Evolutionary conservation across 2,888 invertebrate species (phyloP), one percentile per base, ranked within the genome.

Genomic region (Teleiodes luculella): DNA sequence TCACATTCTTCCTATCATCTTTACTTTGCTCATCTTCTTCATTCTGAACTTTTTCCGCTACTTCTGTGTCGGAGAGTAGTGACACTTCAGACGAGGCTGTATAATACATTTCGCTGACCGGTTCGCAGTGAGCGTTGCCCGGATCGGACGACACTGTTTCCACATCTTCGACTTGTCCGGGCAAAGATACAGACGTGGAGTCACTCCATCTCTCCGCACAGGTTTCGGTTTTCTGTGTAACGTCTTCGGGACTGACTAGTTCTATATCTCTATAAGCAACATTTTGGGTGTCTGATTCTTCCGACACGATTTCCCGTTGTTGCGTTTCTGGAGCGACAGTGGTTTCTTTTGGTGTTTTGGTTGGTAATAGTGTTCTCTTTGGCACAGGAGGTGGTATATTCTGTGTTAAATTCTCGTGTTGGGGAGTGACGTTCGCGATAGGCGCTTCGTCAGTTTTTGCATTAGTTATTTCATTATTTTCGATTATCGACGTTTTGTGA

Each of bases 21-120:
- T 76, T 77, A 31, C 68, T 68, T 3, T 77, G 78, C 11, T 70
- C 73, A 54, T 64, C 67, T 1, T 68, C 64, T 30, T 73, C 76
- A 6, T 67, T 67, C 33, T 58, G 61, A 8, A 53, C 60, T 48
- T 62, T 67, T 1, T 78, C 80, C 13, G 75, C 70, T 18, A 68
- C 45, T 45, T 85, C 86, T 37, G 69, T 55, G 37, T 86, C 87
- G 0, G 87, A 86, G 1, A 80, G 59, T 4, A 86, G 63, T 0
- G 84, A 85, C 13, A 82, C 80, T 57, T 88, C 88, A 1, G 87
- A 87, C 0, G 86, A 87, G 0, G 87, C 88, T 2, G 87, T 85
- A 65, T 83, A 86, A 64, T 87, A 87, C 77, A 81, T 72, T 56
- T 88, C 87, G 62, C 86, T 83, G 7, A 60, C 58, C 1, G 80